Conservation (phyloP, 2,888 invertebrate species). For the Eupeodes latifasciatus region DNA sequence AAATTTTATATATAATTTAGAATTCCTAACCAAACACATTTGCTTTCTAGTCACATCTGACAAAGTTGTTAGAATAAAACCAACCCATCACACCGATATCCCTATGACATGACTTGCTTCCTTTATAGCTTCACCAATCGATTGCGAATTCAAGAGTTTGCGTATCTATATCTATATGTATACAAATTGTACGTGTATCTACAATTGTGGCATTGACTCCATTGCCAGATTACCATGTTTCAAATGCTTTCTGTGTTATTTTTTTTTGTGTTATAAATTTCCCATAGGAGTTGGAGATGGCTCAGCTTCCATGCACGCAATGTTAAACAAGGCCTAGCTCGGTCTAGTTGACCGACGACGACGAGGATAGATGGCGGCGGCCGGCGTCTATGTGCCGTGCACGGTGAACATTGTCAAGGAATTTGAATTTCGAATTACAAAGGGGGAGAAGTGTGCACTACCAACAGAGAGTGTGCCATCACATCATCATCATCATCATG, state of each 20-base stretch:
- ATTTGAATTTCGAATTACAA: conserved; percentile 4
- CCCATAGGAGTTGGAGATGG: not conserved
- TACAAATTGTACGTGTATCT: not conserved
- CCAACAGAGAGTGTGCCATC: conserved; percentile 10
- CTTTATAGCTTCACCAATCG: not conserved
- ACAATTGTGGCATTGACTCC: conserved; percentile 50
- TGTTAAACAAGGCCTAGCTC: conserved; percentile 56
- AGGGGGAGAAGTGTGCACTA: not conserved
- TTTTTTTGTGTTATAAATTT: conserved; percentile 15
- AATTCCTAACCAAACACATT: not conserved
- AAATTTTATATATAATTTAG: not conserved
- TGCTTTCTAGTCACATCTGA: conserved; percentile 59
- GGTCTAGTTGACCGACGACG: conserved; percentile 9
- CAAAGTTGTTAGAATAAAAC: conserved; percentile 58
- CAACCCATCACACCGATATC: conserved; percentile 32
- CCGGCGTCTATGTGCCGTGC: not conserved
- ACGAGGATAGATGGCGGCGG: not conserved
- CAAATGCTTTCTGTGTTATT: conserved; percentile 35
- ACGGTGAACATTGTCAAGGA: conserved; percentile 33
- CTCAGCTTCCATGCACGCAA: not conserved
- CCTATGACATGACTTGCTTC: conserved; percentile 46
- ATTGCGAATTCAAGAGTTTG: not conserved
- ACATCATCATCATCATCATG: conserved; percentile 49
- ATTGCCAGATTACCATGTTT: conserved; percentile 52
- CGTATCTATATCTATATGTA: not conserved